Evolutionary conservation across 2,113 vertebrate genomes (phyloP), one percentile per base, ranked within the genome.

Genomic region (Dipodomys ordii): DNA sequence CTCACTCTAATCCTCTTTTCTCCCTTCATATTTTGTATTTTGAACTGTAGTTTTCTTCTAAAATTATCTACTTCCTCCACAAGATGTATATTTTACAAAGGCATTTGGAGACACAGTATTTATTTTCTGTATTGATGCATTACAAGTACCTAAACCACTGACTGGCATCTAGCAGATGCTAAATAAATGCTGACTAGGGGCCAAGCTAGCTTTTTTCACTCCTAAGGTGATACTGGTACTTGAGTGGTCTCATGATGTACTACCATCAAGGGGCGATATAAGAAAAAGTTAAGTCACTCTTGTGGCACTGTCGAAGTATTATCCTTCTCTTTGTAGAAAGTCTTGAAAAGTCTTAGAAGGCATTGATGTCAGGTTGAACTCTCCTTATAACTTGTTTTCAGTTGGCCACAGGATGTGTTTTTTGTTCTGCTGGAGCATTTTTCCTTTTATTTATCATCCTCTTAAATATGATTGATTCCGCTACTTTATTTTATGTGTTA

Each of bases 401-500:
- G 4, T 86, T 60, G 13, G 30, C n/a, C 80, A 78, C 6, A 22
- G 6, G 6, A 46, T 10, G 68, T 73, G 25, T 3, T 6, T 87
- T 71, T 62, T 60, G 0, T 71, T 84, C 12, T 79, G 44, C 23
- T 57, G 27, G 65, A 82, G 8, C 9, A 53, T 49, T 49, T 72
- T 84, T 39, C 3, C 15, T n/a, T 49, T 86, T 83, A 88, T 71
- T 77, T 68, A 25, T 89, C 44, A 60, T 87, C 22, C 25, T 91
- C 28, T 83, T 60, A 8, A 44, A 57, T 87, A 27, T 28, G 32
- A 77, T 81, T 78, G 30, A 62, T 81, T 92, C 12, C 30, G 27
- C 20, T 87, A 2, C 12, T 71, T 93, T 80, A 28, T 84, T 87
- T 92, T 81, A n/a, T 76, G 11, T 80, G 28, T 44, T 53, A 87